phyloP scores from a whole-genome alignment of 2,888 invertebrate genomes.

The Thysanoteuthis rhombus region DNA sequence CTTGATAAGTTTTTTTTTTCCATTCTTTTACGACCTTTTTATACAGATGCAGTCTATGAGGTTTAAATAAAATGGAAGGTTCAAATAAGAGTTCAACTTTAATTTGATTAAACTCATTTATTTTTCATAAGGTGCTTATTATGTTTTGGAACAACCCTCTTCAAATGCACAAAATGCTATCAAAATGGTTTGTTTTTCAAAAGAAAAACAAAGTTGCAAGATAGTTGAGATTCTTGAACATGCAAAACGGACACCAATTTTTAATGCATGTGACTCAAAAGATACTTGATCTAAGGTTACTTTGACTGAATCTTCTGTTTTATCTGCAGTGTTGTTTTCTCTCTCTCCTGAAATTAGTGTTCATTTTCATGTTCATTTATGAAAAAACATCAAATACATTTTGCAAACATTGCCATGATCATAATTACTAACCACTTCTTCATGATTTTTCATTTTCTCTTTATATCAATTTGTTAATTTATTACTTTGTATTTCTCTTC shows the following conservation, averaged over 20 bases:
- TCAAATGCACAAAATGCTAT: no score
- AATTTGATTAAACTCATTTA: no score
- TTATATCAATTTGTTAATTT: neutral
- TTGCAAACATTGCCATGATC: neutral
- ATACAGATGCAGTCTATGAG: no score
- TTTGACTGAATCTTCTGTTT: neutral
- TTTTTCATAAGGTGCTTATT: no score
- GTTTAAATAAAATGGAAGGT: no score
- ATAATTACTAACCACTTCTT: neutral
- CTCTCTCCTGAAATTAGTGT: neutral
- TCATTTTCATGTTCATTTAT: neutral
- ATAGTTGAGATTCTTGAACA: neutral
- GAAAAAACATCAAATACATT: neutral
- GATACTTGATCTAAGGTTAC: neutral
- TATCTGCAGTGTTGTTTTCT: neutral
- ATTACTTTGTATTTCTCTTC: neutral
- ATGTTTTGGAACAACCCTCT: no score
- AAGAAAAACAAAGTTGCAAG: neutral
- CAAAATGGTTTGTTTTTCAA: neutral
- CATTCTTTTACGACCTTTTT: no score
- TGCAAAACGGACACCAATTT: neutral
- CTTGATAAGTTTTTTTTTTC: no score
- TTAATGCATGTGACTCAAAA: neutral
- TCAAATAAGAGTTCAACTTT: no score
- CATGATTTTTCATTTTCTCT: neutral